A percentile compares a stretch with the other conserved stretches of the same genome.
Evolutionary conservation across 2,113 vertebrate species (phyloP).

Genomic region (Sitta europaea): DNA sequence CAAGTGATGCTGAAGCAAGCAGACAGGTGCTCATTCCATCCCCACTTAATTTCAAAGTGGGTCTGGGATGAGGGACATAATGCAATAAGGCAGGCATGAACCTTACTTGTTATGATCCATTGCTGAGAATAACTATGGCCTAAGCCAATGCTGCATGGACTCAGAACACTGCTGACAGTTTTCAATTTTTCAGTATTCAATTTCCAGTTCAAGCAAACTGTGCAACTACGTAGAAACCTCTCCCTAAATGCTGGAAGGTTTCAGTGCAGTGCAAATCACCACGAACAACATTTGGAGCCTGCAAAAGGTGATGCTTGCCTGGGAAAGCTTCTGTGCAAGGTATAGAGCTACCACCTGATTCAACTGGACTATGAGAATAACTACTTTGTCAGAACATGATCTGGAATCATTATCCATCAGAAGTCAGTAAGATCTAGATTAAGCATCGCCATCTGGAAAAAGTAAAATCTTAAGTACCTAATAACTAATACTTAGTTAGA

Average conservation of each 20-base stretch:
- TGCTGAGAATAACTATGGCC: not conserved
- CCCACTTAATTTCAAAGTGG: not conserved
- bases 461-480: not conserved
- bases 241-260: not conserved
- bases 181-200: not conserved
- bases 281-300: not conserved
- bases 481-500: conserved; percentile 31
- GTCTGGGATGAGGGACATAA: not conserved
- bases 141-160: not conserved
- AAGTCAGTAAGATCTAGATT: not conserved
- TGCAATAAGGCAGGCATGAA: not conserved
- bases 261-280: not conserved
- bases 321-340: not conserved
- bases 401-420: not conserved
- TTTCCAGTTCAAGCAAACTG: not conserved
- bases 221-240: not conserved
- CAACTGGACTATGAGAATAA: not conserved
- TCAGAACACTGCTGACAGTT: not conserved
- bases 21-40: not conserved
- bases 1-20: not conserved
- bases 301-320: not conserved
- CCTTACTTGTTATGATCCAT: not conserved
- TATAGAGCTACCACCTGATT: not conserved
- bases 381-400: not conserved
- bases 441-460: not conserved